Conservation (phyloP, 2,888 invertebrate genomes). For the Sipunculus nudus region DNA sequence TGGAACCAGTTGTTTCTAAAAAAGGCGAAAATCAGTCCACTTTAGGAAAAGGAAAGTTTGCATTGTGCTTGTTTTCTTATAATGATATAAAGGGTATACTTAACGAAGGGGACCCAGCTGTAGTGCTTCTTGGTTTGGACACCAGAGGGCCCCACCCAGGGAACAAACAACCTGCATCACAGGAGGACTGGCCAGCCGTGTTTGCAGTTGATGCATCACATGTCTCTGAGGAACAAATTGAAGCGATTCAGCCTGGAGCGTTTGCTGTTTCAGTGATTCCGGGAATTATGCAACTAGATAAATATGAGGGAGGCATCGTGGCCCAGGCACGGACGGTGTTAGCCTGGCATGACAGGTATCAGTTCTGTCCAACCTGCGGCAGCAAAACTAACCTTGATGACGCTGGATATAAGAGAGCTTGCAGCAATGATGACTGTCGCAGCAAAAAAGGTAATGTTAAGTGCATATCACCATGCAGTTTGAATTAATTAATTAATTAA, state of each 20-base stretch:
- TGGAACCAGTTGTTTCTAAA: constrained; percentile 44
- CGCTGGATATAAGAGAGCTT: constrained; percentile 61
- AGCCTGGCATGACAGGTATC: constrained; percentile 66
- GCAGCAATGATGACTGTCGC: constrained; percentile 52
- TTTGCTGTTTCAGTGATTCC: constrained; percentile 28
- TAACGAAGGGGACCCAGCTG: constrained; percentile 43
- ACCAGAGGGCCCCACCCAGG: too few relatives aligned
- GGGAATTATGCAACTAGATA: constrained; percentile 48
- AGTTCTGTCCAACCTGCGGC: constrained; percentile 67
- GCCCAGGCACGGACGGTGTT: constrained; percentile 65
- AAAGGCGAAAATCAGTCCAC: neutral
- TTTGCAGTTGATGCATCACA: constrained; percentile 56
- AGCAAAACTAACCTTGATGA: constrained; percentile 53
- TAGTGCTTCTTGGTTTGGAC: constrained; percentile 57
- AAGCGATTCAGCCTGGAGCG: constrained; percentile 14
- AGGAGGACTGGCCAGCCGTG: constrained; percentile 39
- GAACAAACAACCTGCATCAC: neutral
- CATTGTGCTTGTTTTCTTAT: too few relatives aligned
- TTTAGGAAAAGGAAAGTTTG: neutral
- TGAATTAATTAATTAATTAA: neutral
- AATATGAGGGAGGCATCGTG: constrained; percentile 57
- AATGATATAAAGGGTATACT: too few relatives aligned
- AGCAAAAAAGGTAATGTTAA: constrained; percentile 55
- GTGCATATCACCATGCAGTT: neutral
- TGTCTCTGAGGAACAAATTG: constrained; percentile 13